Percentiles rank a stretch among this genome's conserved stretches.
These are phyloP conservation scores for Cantharis rufa DNA, from an alignment of 2,888 invertebrate species.

Conservation along the genomic window DNA sequence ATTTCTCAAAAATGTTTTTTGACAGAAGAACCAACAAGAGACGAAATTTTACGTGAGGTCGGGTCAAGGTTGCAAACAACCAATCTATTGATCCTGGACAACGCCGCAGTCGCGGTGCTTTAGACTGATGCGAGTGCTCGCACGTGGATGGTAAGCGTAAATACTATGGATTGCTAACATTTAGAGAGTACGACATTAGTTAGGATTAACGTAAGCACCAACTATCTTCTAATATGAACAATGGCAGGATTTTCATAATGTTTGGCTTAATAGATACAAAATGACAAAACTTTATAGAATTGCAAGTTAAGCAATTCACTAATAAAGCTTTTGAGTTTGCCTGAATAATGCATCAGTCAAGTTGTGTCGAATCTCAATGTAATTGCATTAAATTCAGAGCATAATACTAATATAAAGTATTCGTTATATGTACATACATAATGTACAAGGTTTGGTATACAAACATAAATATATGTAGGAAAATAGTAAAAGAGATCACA, in stretches of 20 bases:
- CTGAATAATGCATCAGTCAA: not conserved
- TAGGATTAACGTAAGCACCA: not conserved
- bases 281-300: not conserved
- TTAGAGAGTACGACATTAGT: not conserved
- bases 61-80: constrained; percentile 52
- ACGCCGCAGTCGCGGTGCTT: constrained; percentile 37
- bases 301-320: not conserved
- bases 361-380: not conserved
- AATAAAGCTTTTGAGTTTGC: not conserved
- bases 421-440: not conserved
- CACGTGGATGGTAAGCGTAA: constrained; percentile 38
- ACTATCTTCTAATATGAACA: not conserved
- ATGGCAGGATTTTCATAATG: not conserved
- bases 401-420: not conserved
- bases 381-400: not conserved
- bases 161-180: constrained; percentile 16
- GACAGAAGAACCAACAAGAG: constrained; percentile 20
- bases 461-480: too few relatives aligned
- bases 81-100: constrained; percentile 52
- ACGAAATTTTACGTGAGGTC: constrained; percentile 49
- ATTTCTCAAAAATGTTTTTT: not conserved
- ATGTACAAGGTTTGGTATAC: too few relatives aligned
- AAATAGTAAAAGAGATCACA: too few relatives aligned
- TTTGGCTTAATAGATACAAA: not conserved
- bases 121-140: constrained; percentile 30